A percentile compares a stretch with the other conserved stretches of the same genome.
Evolutionary conservation across 2,888 invertebrate species (phyloP).

Genomic region (Idaea biselata): DNA sequence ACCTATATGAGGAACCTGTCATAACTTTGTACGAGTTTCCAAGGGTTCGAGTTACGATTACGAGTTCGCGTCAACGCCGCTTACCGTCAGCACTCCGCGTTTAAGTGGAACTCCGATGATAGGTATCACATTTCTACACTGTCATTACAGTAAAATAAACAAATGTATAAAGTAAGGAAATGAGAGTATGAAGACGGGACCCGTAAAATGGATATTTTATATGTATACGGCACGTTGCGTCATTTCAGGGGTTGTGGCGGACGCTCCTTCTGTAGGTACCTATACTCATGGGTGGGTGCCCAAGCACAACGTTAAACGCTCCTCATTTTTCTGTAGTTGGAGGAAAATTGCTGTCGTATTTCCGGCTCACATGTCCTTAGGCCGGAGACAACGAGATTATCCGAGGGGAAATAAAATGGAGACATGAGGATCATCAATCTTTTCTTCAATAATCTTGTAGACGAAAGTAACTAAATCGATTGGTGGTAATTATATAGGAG

Average conservation of each 20-base stretch:
- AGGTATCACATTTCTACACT: constrained; percentile 2
- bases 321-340: constrained; percentile 76
- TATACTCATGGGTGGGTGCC: constrained; percentile 54
- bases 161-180: constrained; percentile 29
- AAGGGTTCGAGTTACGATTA: constrained; percentile 5
- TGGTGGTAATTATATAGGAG: constrained; percentile 30
- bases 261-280: constrained; percentile 20
- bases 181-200: constrained; percentile 30
- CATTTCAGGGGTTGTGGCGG: constrained; percentile 39
- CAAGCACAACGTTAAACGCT: constrained; percentile 69
- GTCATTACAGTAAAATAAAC: constrained; percentile 25
- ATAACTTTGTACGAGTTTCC: constrained; percentile 4
- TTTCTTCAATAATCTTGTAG: constrained; percentile 48
- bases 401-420: constrained; percentile 74
- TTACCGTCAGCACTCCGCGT: constrained; percentile 3
- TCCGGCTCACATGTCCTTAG: constrained; percentile 77
- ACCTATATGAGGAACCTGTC: constrained; percentile 5
- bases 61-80: constrained; percentile 3
- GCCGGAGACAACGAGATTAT: constrained; percentile 78
- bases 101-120: constrained; percentile 5
- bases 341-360: constrained; percentile 77
- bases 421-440: constrained; percentile 74
- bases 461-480: constrained; percentile 41
- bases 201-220: constrained; percentile 42
- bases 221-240: constrained; percentile 42